Percentiles rank a stretch among this genome's conserved stretches.
Conservation (phyloP, 2,888 invertebrate genomes). For the Lasioglossum oenotherae region DNA sequence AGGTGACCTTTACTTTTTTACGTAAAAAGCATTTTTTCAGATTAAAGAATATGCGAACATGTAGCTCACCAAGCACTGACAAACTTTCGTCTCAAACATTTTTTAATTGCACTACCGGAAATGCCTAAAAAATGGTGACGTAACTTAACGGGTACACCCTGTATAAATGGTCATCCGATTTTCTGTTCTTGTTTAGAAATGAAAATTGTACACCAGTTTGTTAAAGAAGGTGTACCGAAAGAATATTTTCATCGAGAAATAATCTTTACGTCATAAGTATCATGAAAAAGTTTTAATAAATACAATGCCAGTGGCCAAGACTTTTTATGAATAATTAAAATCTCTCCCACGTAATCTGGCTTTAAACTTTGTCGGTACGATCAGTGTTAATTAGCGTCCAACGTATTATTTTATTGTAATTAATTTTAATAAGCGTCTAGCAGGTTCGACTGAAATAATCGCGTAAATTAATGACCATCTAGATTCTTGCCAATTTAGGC, state of each 20-base stretch:
- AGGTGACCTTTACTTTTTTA: too few species aligned
- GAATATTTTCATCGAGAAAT: background rate
- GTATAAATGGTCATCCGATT: background rate
- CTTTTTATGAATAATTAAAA: background rate
- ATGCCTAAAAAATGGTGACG: too few species aligned
- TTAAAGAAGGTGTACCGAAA: background rate
- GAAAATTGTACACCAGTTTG: background rate
- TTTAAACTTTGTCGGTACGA: background rate
- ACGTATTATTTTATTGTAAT: background rate
- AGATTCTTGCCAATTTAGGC: background rate
- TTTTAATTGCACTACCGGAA: too few species aligned
- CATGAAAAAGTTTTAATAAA: background rate
- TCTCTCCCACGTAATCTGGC: background rate
- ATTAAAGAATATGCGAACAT: too few species aligned
- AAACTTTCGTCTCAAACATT: too few species aligned
- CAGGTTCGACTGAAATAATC: background rate
- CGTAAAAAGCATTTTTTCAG: too few species aligned
- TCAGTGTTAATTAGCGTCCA: background rate
- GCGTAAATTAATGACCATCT: background rate
- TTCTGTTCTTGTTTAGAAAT: conserved; percentile 6
- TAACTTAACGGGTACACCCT: too few species aligned
- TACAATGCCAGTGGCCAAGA: background rate
- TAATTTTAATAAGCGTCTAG: background rate
- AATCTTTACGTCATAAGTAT: background rate
- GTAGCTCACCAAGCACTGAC: too few species aligned